Conservation (phyloP, 1,140 invertebrate genomes). For the Ephestia elutella region DNA sequence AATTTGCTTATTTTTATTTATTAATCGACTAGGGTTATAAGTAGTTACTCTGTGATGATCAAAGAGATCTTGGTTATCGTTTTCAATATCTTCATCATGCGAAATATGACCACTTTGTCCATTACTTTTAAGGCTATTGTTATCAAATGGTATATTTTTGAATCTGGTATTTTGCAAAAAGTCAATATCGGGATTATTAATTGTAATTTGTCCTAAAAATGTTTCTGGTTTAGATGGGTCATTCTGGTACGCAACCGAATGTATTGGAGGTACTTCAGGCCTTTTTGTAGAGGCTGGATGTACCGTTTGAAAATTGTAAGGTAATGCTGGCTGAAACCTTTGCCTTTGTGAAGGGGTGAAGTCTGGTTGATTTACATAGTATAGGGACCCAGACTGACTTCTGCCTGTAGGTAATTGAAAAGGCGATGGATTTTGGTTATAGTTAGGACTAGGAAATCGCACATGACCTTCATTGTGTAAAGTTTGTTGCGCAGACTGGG, state of each 20-base stretch:
- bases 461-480: slow-evolving; percentile 51
- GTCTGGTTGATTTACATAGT: slow-evolving; percentile 67
- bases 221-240: slow-evolving; percentile 76
- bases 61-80: slow-evolving; percentile 67
- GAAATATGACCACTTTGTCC: slow-evolving; percentile 58
- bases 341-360: slow-evolving; percentile 48
- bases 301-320: slow-evolving; percentile 65
- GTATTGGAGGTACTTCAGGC: slow-evolving; percentile 63
- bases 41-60: slow-evolving; percentile 68
- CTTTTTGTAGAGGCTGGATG: slow-evolving; percentile 69
- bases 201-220: slow-evolving; percentile 76
- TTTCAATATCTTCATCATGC: slow-evolving; percentile 64
- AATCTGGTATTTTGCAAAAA: slow-evolving; percentile 61
- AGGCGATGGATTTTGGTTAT: slow-evolving; percentile 67
- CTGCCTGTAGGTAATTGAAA: slow-evolving; percentile 67
- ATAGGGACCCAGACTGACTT: slow-evolving; percentile 62
- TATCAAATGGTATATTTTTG: slow-evolving; percentile 64
- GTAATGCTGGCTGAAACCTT: slow-evolving; percentile 59
- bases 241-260: slow-evolving; percentile 71
- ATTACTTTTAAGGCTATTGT: slow-evolving; percentile 63
- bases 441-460: slow-evolving; percentile 60
- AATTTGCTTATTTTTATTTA: slow-evolving; percentile 49
- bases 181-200: slow-evolving; percentile 75
- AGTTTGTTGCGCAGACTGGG: slow-evolving; percentile 46
- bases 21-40: slow-evolving; percentile 63